A percentile compares a stretch with the other conserved stretches of the same genome.
Evolutionary conservation across 2,797 vertebrate species (phyloP).

Genomic region (Gallinago stenura): DNA sequence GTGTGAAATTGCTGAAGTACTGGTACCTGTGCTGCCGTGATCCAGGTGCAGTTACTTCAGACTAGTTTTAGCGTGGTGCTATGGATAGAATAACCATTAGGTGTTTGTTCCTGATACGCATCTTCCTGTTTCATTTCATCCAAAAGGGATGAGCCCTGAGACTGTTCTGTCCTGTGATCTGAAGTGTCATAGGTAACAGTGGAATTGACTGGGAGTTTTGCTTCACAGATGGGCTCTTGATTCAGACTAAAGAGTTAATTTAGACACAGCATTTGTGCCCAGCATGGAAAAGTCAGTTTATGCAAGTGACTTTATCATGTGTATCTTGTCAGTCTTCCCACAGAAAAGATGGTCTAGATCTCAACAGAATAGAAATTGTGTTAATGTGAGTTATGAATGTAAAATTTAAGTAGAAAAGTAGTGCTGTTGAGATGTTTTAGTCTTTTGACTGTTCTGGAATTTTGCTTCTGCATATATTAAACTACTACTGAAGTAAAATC

Average conservation of each 20-base stretch:
- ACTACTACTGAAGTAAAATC: neutral
- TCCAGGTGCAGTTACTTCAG: neutral
- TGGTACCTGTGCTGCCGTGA: accelerated
- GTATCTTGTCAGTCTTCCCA: neutral
- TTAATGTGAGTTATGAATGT: neutral
- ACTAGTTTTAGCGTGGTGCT: neutral
- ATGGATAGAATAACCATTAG: neutral
- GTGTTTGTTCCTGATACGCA: neutral
- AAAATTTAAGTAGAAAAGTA: neutral
- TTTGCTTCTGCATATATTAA: neutral
- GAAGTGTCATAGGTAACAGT: neutral
- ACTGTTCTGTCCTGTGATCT: neutral
- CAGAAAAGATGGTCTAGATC: neutral
- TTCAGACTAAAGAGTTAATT: neutral
- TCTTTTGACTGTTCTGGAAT: neutral
- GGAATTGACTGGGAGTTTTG: neutral
- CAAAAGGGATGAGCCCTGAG: neutral
- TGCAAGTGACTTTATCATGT: neutral
- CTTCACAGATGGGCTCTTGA: neutral
- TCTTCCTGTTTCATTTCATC: neutral
- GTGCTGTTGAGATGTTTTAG: neutral
- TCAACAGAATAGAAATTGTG: neutral
- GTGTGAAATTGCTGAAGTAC: neutral
- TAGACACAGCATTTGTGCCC: neutral
- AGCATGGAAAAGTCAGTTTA: neutral